A percentile compares a stretch with the other conserved stretches of the same genome.
These are phyloP conservation scores for Leptinotarsa lineolata DNA, from an alignment of 1,140 invertebrate species.

Conservation along the genomic window DNA sequence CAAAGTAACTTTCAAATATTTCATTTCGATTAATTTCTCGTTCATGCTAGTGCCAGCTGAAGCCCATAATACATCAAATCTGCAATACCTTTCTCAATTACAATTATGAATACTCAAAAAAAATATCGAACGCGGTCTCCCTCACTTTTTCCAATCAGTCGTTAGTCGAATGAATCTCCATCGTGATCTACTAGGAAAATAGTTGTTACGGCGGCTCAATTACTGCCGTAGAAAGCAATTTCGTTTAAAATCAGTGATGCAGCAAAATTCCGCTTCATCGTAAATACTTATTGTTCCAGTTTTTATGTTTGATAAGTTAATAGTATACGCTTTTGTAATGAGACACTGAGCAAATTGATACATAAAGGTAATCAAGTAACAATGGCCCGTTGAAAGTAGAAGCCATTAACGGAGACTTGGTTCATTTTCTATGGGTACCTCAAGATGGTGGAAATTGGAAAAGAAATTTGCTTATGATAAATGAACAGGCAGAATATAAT, in stretches of 20 bases:
- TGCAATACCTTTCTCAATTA: too few species aligned
- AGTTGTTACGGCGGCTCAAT: background rate
- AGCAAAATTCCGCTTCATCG: constrained; percentile 19
- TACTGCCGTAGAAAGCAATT: constrained; percentile 22
- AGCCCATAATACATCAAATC: too few species aligned
- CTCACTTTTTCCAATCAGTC: background rate
- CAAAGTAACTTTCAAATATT: too few species aligned
- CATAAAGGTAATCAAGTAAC: background rate
- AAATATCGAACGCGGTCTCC: too few species aligned
- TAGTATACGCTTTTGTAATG: constrained; percentile 21
- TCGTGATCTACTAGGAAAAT: background rate
- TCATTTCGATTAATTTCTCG: too few species aligned
- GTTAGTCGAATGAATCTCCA: background rate
- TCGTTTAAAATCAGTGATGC: constrained; percentile 25
- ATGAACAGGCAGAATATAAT: too few species aligned
- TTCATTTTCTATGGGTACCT: too few species aligned
- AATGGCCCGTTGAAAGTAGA: background rate
- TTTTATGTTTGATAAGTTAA: constrained; percentile 24
- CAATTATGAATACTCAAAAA: too few species aligned
- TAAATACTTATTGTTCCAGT: constrained; percentile 27
- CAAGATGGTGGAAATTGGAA: background rate
- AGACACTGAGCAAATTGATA: constrained; percentile 19
- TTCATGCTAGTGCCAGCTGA: too few species aligned
- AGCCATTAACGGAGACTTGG: background rate
- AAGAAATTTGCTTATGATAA: background rate